Evolutionary conservation across 2,113 vertebrate species (phyloP), one percentile per base, ranked within the genome.

Genomic region (Upupa epops): DNA sequence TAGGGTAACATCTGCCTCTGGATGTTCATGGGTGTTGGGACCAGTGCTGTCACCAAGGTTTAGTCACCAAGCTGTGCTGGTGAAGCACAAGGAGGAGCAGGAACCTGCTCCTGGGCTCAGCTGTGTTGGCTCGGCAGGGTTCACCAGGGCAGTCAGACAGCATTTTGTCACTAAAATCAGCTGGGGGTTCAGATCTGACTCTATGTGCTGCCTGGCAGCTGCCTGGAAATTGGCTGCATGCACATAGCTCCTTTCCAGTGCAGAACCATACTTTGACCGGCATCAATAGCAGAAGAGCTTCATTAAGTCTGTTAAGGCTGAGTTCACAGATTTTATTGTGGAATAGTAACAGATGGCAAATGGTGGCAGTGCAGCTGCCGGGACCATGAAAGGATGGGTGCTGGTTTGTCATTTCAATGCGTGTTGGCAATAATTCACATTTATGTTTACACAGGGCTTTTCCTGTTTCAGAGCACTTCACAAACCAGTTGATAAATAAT

Each of bases 281-380:
- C 61, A 75, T 34, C 26, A 29, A 34, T 21, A 86, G 63, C 49
- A 68, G 74, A 87, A 68, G 40, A 81, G 22, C 45, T 5, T 78
- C 90, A 68, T 60, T 84, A 87, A 90, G 36, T 81, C 56, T 74
- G 36, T 84, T 91, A 71, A 85, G 86, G 42, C 45, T 25, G 73
- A 80, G 28, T 89, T 94, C 83, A 80, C 82, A 79, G 66, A 68
- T 86, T 91, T 81, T 86, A 42, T 88, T 74, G 75, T 54, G 42
- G 18, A 85, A 63, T 75, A 68, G 60, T 87, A 86, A 81, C 92
- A 96, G 92, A 91, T 87, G 92, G 92, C 74, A 89, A 82, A 84
- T 64, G 46, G 54, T 91, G 78, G 29, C 0, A 0, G 66, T 71
- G 18, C 83, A 96, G 76, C 89, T 94, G 86, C 83, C 1, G 7